These are phyloP conservation scores for Theonella swinhoei DNA, from an alignment of 37 sponge, comb jelly and placozoan genomes.

Conservation along the genomic window DNA sequence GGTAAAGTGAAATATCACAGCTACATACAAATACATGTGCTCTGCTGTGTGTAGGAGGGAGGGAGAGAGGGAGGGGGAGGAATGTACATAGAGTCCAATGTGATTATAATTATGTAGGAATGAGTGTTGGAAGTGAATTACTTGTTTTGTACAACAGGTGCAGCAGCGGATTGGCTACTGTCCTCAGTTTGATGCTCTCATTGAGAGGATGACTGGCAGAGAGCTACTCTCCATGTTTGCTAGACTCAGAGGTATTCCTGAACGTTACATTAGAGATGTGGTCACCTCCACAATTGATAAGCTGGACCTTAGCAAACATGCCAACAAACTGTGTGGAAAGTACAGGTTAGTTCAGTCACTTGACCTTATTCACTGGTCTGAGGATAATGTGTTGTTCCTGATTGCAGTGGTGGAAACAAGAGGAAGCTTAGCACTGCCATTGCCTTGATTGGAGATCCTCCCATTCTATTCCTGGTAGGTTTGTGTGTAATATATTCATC, in stretches of 20 bases:
- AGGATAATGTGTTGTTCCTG: not conserved
- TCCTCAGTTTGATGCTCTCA: conserved; percentile 85
- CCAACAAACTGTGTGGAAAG: conserved; percentile 75
- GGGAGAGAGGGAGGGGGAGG: not conserved
- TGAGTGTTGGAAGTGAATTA: not conserved
- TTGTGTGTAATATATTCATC: too few relatives aligned
- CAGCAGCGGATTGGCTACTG: conserved; percentile 75
- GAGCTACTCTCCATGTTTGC: conserved; percentile 87
- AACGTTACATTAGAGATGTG: conserved; percentile 35
- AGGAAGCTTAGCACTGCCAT: conserved; percentile 80
- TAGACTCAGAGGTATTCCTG: conserved; percentile 82
- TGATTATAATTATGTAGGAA: not conserved
- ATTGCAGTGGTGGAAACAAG: conserved; percentile 80
- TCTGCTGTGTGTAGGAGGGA: not conserved
- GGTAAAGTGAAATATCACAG: conserved; percentile 1
- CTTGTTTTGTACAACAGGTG: too few relatives aligned
- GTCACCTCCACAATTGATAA: conserved; percentile 63
- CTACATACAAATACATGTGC: too few relatives aligned
- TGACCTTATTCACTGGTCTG: not conserved
- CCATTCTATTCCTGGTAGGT: conserved; percentile 54
- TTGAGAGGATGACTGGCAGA: conserved; percentile 68
- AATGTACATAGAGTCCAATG: not conserved
- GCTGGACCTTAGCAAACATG: conserved; percentile 75
- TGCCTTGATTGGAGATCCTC: conserved; percentile 75
- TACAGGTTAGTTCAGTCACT: conserved; percentile 59